A percentile compares a stretch with the other conserved stretches of the same genome.
Evolutionary conservation across 2,797 vertebrate genomes (phyloP).

Genomic region (Pipistrellus kuhlii): DNA sequence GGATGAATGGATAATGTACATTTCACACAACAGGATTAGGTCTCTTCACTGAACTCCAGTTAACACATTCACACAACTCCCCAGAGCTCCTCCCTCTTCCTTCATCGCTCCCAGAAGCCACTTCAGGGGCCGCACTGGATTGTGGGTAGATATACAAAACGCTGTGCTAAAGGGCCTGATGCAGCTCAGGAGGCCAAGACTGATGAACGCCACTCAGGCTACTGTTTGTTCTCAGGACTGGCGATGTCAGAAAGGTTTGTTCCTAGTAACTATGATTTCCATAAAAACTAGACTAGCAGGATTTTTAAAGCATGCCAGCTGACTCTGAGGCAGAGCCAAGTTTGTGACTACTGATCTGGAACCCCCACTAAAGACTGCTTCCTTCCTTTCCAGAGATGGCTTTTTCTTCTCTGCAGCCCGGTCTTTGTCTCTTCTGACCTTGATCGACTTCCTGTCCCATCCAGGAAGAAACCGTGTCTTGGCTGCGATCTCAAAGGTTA

Average conservation of each 20-base stretch:
- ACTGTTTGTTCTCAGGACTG: not conserved
- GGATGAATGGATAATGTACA: not conserved
- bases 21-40: not conserved
- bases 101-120: not conserved
- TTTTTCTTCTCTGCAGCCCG: not conserved
- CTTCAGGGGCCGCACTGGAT: not conserved
- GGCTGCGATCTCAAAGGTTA: not conserved
- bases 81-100: not conserved
- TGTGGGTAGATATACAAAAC: not conserved
- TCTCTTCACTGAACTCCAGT: not conserved
- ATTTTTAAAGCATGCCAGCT: not conserved
- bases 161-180: not conserved
- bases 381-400: not conserved
- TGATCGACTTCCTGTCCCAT: not conserved
- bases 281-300: not conserved
- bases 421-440: constrained; percentile 11
- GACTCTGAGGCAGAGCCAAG: not conserved
- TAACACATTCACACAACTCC: not conserved
- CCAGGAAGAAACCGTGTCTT: not conserved
- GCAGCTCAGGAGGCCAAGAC: not conserved
- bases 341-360: not conserved
- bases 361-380: not conserved
- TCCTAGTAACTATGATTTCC: not conserved
- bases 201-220: not conserved
- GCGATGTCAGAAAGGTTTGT: not conserved